Evolutionary conservation across 1,140 invertebrate species (phyloP).

Genomic region (Nilaparvata lugens): DNA sequence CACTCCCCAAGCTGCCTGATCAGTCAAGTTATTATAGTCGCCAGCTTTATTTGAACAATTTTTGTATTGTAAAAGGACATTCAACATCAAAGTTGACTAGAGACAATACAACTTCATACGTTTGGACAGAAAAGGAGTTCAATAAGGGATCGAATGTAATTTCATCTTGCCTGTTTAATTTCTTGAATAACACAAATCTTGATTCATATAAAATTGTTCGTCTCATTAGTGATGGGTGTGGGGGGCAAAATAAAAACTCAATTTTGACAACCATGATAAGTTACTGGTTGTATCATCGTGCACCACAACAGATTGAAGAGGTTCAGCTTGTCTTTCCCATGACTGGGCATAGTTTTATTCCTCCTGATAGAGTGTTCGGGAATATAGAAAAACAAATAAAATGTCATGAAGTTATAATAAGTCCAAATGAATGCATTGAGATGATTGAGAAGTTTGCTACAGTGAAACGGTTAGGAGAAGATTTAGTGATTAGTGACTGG

Average conservation of each 20-base stretch:
- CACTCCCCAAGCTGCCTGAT: conserved; percentile 29
- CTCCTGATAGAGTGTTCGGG: conserved; percentile 28
- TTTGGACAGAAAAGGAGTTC: conserved; percentile 29
- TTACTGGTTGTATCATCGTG: conserved; percentile 18
- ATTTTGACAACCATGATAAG: conserved; percentile 22
- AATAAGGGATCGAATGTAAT: conserved; percentile 31
- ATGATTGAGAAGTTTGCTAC: conserved; percentile 1
- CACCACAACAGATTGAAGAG: conserved; percentile 13
- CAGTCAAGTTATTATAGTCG: conserved; percentile 31
- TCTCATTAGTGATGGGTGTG: conserved; percentile 22
- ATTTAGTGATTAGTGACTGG: not conserved
- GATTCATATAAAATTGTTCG: not conserved
- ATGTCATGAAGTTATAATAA: not conserved
- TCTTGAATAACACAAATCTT: conserved; percentile 22
- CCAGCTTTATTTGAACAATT: conserved; percentile 34
- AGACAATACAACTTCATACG: conserved; percentile 27
- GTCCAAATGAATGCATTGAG: not conserved
- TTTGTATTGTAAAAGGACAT: conserved; percentile 28
- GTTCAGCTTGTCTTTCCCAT: conserved; percentile 23
- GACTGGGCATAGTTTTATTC: conserved; percentile 26
- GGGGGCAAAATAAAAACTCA: conserved; percentile 30
- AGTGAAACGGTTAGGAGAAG: conserved; percentile 9
- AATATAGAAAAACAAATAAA: conserved; percentile 18
- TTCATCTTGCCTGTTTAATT: conserved; percentile 26
- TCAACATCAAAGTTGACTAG: conserved; percentile 26